Percentiles rank a stretch among this genome's conserved stretches.
These are phyloP conservation scores for Sarcophilus harrisii DNA, from an alignment of 2,797 vertebrate genomes.

Conservation along the genomic window DNA sequence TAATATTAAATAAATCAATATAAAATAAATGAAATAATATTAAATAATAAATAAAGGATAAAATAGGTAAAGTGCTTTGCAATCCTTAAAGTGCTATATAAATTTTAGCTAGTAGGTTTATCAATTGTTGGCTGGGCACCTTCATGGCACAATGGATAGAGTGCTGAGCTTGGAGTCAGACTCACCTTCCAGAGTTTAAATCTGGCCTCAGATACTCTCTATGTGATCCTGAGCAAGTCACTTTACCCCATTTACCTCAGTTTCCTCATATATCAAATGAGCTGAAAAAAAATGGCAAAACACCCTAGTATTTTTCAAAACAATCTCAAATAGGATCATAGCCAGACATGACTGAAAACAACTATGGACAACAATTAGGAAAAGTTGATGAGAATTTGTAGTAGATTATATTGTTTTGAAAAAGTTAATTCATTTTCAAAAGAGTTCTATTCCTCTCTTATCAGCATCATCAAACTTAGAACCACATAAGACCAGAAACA, in stretches of 20 bases:
- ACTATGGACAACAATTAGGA: neutral
- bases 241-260: neutral
- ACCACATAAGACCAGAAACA: conserved; percentile 14
- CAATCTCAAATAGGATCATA: neutral
- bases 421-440: conserved; percentile 11
- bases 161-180: neutral
- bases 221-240: neutral
- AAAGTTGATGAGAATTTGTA: conserved; percentile 4
- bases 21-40: too few relatives aligned
- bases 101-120: neutral
- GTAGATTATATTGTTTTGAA: conserved; percentile 27
- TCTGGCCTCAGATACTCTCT: neutral
- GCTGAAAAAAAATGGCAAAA: neutral
- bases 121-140: neutral
- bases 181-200: neutral
- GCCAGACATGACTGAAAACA: neutral
- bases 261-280: neutral
- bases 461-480: neutral
- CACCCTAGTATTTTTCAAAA: neutral
- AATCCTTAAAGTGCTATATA: neutral
- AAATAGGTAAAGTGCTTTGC: neutral
- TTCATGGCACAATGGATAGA: neutral
- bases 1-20: too few relatives aligned
- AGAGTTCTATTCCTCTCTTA: conserved; percentile 13
- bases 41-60: neutral